Evolutionary conservation across 1,140 invertebrate genomes (phyloP).

Genomic region (Drosophila murphyi): DNA sequence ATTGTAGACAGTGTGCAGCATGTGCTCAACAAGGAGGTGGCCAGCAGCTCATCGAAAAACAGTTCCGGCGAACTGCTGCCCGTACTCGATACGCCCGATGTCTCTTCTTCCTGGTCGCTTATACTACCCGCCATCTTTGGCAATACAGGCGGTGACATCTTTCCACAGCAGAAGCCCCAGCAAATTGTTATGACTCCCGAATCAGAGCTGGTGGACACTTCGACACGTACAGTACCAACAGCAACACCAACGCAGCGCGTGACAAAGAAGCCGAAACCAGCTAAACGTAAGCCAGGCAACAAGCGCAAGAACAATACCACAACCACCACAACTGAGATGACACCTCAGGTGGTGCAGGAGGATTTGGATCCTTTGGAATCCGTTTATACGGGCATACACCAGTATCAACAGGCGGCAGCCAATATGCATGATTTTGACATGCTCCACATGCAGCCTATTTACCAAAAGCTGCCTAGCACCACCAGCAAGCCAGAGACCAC

Average conservation of each 20-base stretch:
- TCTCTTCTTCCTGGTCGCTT: constrained; percentile 91
- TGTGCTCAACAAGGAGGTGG: constrained; percentile 91
- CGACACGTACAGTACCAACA: constrained; percentile 61
- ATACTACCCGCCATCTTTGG: constrained; percentile 91
- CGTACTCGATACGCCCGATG: constrained; percentile 88
- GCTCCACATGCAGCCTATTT: constrained; percentile 76
- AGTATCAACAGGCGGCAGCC: constrained; percentile 72
- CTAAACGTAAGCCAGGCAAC: constrained; percentile 67
- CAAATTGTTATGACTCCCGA: constrained; percentile 86
- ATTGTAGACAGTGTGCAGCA: constrained; percentile 92
- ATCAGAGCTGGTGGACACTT: constrained; percentile 85
- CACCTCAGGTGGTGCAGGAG: constrained; percentile 79
- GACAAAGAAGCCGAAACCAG: constrained; percentile 71
- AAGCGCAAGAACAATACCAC: constrained; percentile 60
- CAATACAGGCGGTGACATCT: constrained; percentile 87
- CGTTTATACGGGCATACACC: constrained; percentile 79
- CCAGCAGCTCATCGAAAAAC: constrained; percentile 86
- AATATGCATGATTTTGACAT: constrained; percentile 73
- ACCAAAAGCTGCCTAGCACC: constrained; percentile 65
- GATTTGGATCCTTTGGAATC: constrained; percentile 76
- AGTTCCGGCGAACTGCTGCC: constrained; percentile 85
- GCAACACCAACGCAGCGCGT: constrained; percentile 46
- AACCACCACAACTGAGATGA: constrained; percentile 61
- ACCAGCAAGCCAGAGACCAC: constrained; percentile 62
- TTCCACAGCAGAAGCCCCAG: constrained; percentile 86